Base-by-base conservation (phyloP, 1,140 invertebrate species). In the Hormaphis cornu region DNA sequence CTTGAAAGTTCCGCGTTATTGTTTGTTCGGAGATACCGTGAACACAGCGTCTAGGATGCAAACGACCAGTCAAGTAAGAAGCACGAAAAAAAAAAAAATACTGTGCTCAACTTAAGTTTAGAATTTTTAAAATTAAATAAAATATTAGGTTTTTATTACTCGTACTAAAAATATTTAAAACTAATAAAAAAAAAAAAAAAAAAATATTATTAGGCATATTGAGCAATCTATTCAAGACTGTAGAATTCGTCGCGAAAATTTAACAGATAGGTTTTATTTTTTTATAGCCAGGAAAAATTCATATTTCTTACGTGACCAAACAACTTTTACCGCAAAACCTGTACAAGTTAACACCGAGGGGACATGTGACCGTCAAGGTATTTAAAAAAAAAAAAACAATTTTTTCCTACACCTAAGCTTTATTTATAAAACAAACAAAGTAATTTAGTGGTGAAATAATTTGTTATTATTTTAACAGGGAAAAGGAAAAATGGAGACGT, bases 1-100 rank as follows among this genome's bases (percentile, higher is more conserved):
- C 1, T 78, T 88, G 30, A 88, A 87, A 76, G 84, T 89, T 74
- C 87, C 84, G 0, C 77, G 83, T 70, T 91, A 90, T 76, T 91
- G 89, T 72, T 84, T 91, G 5, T 90, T 91, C 71, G 93, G 93
- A 0, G 93, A 95, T 76, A 93, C 91, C 2, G 87, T 91, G 9
- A 92, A 92, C 74, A 90, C 88, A 1, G 89, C 89, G 6, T 89
- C 90, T 1, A 82, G 91, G 70, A 93, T 95, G 90, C 89, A 90
- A 74, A 88, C 89, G 1, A 85, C 86, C 8, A 85, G 87, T 72
- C 75, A 83, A 80, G 88, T 89, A 79, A 74, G 76, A 76, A n/a
- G n/a, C n/a, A n/a, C n/a, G n/a, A 26, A 12, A 33, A 26, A 16
- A 10, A 53, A 22, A 22, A 22, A 9, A 12, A 53, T 22, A 53